phyloP scores from a whole-genome alignment of 1,140 invertebrate species.

The Leptopilina boulardi region DNA sequence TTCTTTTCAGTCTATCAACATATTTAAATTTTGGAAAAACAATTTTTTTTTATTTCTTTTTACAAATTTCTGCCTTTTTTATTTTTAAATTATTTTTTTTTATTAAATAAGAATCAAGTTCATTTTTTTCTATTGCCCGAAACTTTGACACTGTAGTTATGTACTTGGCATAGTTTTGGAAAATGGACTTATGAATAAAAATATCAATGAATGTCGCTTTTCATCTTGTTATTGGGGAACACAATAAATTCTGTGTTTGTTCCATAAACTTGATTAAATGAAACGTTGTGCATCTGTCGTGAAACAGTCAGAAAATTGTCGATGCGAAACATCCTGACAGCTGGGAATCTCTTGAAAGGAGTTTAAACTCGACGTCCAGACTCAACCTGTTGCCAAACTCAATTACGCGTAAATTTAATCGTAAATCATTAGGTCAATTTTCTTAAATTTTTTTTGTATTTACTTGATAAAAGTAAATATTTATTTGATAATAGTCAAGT shows the following conservation, averaged over 20 bases:
- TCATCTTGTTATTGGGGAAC: background rate
- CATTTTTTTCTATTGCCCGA: background rate
- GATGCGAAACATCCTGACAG: slow-evolving; percentile 27
- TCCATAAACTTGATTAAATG: background rate
- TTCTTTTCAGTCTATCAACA: background rate
- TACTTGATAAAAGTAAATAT: no score
- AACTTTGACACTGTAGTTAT: background rate
- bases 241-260: slow-evolving; percentile 5
- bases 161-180: background rate
- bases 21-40: no score
- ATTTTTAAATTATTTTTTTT: no score
- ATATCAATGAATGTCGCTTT: slow-evolving; percentile 1
- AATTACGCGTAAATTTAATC: slow-evolving; percentile 31
- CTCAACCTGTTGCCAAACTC: slow-evolving; percentile 12
- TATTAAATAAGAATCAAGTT: no score
- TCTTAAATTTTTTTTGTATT: no score
- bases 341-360: slow-evolving; percentile 28
- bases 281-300: slow-evolving; percentile 15
- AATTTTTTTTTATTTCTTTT: background rate
- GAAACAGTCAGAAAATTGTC: background rate
- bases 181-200: background rate
- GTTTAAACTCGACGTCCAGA: slow-evolving; percentile 30
- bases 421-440: no score
- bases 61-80: background rate
- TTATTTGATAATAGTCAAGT: no score